Evolutionary conservation across 2,888 invertebrate species (phyloP), one percentile per base, ranked within the genome.

Genomic region (Ectobius pallidus): DNA sequence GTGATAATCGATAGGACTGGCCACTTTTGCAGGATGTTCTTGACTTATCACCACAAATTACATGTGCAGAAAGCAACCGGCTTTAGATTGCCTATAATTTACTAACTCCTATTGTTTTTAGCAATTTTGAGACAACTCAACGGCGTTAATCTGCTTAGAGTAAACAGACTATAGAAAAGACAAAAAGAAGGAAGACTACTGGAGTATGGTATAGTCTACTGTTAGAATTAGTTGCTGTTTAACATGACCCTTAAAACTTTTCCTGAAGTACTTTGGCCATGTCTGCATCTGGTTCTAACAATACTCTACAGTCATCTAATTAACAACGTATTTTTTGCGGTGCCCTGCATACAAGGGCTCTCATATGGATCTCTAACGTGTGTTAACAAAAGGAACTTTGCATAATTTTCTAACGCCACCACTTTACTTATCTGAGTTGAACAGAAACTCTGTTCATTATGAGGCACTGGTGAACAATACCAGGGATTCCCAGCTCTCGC

Each of bases 221-320:
- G 58, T 30, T 30, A 16, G 58, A 58, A 58, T 58, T 58, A 58
- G 3, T 30, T 30, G 58, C 58, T 58, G 58, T 58, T 55, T 30
- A 58, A 58, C 58, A 58, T 25, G 58, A 16, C 32, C 4, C 30
- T 58, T 46, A n/a, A 58, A 55, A 58, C 22, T 58, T 58, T 30
- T 58, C 2, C 16, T 30, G 58, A 2, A 30, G 25, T 58, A 16
- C 58, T 58, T 30, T 58, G 34, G 11, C 34, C 34, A 34, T 34
- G 34, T 34, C 6, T 34, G 58, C 27, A 27, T 30, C 16, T 58
- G 30, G n/a, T 58, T 30, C 30, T 16, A 27, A 30, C 30, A 30
- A n/a, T 30, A 30, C 7, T 16, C n/a, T 58, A 0, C 32, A 1
- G 14, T 1, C 14, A 58, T 58, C 18, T 58, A 32, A 58, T 58